phyloP scores from a whole-genome alignment of 2,113 vertebrate species.

The Thermophis baileyi region DNA sequence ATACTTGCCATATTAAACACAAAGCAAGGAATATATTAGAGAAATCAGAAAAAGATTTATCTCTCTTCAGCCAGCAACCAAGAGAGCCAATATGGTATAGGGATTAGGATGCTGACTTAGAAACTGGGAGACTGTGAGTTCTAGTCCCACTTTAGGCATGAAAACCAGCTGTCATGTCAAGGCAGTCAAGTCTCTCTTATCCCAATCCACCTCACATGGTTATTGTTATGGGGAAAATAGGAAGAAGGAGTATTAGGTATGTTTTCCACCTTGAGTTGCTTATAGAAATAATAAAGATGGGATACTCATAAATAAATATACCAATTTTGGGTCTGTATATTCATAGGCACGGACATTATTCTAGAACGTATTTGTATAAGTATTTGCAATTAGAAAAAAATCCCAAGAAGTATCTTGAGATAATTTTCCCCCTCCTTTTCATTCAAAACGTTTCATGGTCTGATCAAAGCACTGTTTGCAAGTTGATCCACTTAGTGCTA shows the following conservation, averaged over 20 bases:
- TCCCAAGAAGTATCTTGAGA: conserved; percentile 17
- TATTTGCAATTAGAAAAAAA: neutral
- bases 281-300: neutral
- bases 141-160: neutral
- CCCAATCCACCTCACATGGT: neutral
- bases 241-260: neutral
- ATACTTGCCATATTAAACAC: neutral
- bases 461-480: conserved; percentile 18
- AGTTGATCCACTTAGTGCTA: conserved; percentile 3
- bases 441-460: conserved; percentile 19
- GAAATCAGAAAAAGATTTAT: neutral
- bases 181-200: neutral
- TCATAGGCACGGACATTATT: neutral
- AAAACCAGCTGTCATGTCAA: neutral
- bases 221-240: neutral
- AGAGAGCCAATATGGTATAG: neutral
- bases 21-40: neutral
- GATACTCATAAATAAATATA: neutral
- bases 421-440: neutral
- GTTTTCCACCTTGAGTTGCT: neutral
- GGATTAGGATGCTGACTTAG: neutral
- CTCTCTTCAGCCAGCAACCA: neutral
- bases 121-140: neutral
- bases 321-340: neutral
- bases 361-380: conserved; percentile 12